Evolutionary conservation across 92 coral and sea anemone genomes (phyloP).

Genomic region (Paramuricea clavata): DNA sequence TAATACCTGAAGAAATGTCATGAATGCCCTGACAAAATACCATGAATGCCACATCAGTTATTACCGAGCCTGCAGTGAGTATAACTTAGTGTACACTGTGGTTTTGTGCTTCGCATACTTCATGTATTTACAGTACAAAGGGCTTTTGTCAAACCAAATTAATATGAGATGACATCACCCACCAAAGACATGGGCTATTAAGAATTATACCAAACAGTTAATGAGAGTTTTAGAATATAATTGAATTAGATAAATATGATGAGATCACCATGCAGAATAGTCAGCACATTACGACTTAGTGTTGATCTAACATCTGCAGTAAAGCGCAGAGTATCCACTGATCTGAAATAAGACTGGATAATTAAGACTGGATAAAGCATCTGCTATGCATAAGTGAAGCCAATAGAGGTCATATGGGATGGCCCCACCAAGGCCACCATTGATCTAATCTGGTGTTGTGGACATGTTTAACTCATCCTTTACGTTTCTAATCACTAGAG

Average conservation of each 20-base stretch:
- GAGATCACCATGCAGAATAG: slow-evolving; percentile 70
- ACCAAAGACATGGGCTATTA: not conserved
- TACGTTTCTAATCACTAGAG: too few species aligned
- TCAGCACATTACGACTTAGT: slow-evolving; percentile 89
- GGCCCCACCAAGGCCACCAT: too few species aligned
- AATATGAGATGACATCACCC: not conserved
- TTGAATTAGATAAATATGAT: not conserved
- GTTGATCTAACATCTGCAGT: slow-evolving; percentile 94
- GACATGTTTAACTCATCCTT: too few species aligned
- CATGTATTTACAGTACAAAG: slow-evolving; percentile 1
- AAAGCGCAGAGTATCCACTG: slow-evolving; percentile 96
- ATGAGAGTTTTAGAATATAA: not conserved
- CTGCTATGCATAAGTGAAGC: too few species aligned
- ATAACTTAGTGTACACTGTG: not conserved
- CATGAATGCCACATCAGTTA: not conserved
- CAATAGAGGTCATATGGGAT: too few species aligned
- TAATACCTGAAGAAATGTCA: not conserved
- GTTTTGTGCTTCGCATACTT: not conserved
- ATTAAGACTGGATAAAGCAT: too few species aligned
- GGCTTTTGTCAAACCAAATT: not conserved
- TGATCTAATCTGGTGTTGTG: too few species aligned
- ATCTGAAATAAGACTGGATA: too few species aligned
- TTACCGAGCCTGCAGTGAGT: slow-evolving; percentile 20
- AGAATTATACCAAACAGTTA: not conserved
- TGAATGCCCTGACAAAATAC: too few species aligned